These are phyloP conservation scores for Leptopterna dolabrata DNA, from an alignment of 2,888 invertebrate genomes.

Conservation along the genomic window DNA sequence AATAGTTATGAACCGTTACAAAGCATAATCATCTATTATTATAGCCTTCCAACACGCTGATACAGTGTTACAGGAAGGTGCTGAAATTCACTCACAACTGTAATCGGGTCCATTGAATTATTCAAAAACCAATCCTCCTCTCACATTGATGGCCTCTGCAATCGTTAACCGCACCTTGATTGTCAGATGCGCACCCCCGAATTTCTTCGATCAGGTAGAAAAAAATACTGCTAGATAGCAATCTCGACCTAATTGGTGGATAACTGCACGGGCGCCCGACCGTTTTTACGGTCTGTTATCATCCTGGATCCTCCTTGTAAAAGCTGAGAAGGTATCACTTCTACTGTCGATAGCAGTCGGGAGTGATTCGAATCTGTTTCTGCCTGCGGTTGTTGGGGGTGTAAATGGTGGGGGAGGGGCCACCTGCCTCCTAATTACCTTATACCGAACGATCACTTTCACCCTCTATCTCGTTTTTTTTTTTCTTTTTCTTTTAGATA, in stretches of 20 bases:
- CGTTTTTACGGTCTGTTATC: neutral
- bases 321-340: neutral
- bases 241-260: conserved; percentile 8
- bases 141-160: neutral
- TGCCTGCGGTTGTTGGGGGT: neutral
- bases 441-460: conserved; percentile 16
- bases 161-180: neutral
- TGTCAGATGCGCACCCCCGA: neutral
- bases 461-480: neutral
- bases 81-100: neutral
- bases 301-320: neutral
- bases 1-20: too few relatives aligned
- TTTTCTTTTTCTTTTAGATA: neutral
- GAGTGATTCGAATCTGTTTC: neutral
- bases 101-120: neutral
- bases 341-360: neutral
- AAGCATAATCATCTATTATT: too few relatives aligned
- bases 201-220: conserved; percentile 7
- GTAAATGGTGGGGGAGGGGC: neutral
- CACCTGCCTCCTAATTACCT: conserved; percentile 2
- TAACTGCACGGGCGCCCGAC: neutral
- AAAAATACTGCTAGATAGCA: conserved; percentile 9
- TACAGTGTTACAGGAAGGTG: too few relatives aligned
- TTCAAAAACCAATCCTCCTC: neutral
- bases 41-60: too few relatives aligned